Base-by-base conservation (phyloP, 2,113 vertebrate species). In the Onychostoma macrolepis region DNA sequence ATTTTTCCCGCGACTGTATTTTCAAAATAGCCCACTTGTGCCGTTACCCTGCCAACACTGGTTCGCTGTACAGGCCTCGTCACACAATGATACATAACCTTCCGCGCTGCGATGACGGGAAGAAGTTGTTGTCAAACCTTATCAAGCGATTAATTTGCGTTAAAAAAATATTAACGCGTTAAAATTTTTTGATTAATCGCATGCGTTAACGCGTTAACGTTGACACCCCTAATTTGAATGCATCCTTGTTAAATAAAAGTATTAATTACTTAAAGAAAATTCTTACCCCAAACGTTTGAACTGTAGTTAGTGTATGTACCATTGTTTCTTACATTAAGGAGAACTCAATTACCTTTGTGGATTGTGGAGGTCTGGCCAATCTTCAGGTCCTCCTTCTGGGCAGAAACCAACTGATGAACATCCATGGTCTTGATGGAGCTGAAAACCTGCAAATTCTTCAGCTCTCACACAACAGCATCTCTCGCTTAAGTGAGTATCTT, bases 391-490 rank as follows among this genome's bases (percentile, higher is more conserved):
- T 99, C 86, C 94, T 95, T 80, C 91, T 99, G 30, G 94, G 91
- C 91, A 93, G 93, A 91, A 99, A 99, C 90, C 91, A 89, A 19
- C 93, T 99, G 88, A 95, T 94, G n/a, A 97, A 96, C 81, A 89
- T 98, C 90, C 96, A 94, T 65, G 98, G 97, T 63, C 91, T 99
- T 88, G 93, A 92, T 61, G 96, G 94, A n/a, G 97, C 96, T 75
- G 93, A 89, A 85, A 96, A 95, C 91, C 89, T 99, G 69, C 91
- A 90, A 5, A 91, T 92, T 86, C 96, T 99, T 82, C 96, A 99
- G 88, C 90, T 99, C 48, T 99, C 98, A 0, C 90, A 96, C 90
- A 99, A 99, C 88, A 95, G 90, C 92, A 96, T 99, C 91, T 97
- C 95, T 15, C 95, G 96, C 89, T 95, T 99, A 76, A 96, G 98